Evolutionary conservation across 1,140 invertebrate species (phyloP).

Genomic region (Trichonephila inaurata): DNA sequence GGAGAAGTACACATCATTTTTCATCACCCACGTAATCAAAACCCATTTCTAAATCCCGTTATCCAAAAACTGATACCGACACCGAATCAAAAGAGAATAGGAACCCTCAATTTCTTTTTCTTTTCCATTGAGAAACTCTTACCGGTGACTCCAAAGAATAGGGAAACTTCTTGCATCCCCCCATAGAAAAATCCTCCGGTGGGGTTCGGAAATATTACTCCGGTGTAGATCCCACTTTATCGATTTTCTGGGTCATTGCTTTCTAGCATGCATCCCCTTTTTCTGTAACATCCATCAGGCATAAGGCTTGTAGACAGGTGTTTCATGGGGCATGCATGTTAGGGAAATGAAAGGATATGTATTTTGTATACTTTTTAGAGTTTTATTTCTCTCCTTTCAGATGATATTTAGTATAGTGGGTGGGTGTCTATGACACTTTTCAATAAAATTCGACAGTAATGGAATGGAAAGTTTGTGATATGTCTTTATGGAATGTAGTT

Average conservation of each 20-base stretch:
- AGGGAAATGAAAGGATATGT: conserved; percentile 6
- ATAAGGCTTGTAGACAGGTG: conserved; percentile 56
- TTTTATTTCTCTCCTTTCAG: background rate
- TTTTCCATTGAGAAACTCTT: conserved; percentile 34
- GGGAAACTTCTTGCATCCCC: conserved; percentile 2
- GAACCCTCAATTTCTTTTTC: conserved; percentile 45
- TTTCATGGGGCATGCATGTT: conserved; percentile 3
- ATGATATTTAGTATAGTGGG: background rate
- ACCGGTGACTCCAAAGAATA: conserved; percentile 38
- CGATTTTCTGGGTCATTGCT: conserved; percentile 68
- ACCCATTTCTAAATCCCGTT: conserved; percentile 26
- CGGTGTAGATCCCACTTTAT: conserved; percentile 55
- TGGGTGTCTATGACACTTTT: background rate
- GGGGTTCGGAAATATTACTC: conserved; percentile 56
- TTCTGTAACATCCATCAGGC: conserved; percentile 50
- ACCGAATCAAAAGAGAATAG: conserved; percentile 7
- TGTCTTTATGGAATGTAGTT: background rate
- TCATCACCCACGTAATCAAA: conserved; percentile 20
- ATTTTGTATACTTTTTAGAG: background rate
- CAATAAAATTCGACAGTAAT: conserved; percentile 5
- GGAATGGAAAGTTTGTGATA: background rate
- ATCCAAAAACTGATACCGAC: conserved; percentile 51
- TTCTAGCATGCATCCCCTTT: conserved; percentile 19
- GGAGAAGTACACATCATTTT: background rate
- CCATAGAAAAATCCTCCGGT: conserved; percentile 44